Evolutionary conservation across 2,888 invertebrate species (phyloP).

Genomic region (Amiota mariae): DNA sequence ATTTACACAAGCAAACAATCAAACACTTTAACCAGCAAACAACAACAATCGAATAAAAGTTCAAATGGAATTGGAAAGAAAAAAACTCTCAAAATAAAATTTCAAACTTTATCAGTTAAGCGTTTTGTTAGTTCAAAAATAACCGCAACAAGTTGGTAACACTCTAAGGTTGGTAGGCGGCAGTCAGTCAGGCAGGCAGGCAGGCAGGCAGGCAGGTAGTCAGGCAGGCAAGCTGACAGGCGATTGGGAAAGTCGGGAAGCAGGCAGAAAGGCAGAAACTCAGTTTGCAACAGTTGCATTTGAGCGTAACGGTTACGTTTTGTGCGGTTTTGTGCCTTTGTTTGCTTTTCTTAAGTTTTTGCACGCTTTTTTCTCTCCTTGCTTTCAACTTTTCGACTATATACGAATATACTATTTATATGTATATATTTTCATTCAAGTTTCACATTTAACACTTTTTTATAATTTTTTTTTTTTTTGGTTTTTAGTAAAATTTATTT

Average conservation of each 20-base stretch:
- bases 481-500: neutral
- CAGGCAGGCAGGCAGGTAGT: neutral
- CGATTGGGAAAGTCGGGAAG: no score
- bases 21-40: slow-evolving; percentile 2
- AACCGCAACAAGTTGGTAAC: slow-evolving; percentile 11
- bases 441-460: neutral
- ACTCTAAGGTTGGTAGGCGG: neutral
- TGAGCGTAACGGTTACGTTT: slow-evolving; percentile 63
- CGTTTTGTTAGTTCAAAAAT: neutral
- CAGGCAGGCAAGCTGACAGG: neutral
- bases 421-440: neutral
- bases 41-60: slow-evolving; percentile 39
- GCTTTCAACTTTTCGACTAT: neutral
- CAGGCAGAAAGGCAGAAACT: neutral
- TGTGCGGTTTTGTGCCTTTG: slow-evolving; percentile 16
- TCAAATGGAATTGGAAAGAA: slow-evolving; percentile 9
- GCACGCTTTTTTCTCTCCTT: slow-evolving; percentile 19
- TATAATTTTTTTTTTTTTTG: neutral
- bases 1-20: slow-evolving; percentile 30
- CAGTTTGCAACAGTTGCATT: slow-evolving; percentile 55
- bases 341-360: slow-evolving; percentile 16
- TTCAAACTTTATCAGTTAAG: neutral
- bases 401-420: slow-evolving; percentile 10
- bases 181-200: neutral
- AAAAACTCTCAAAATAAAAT: neutral